A percentile compares a stretch with the other conserved stretches of the same genome.
Conservation (phyloP, 1,140 invertebrate genomes). For the Drosophila ogumai region DNA sequence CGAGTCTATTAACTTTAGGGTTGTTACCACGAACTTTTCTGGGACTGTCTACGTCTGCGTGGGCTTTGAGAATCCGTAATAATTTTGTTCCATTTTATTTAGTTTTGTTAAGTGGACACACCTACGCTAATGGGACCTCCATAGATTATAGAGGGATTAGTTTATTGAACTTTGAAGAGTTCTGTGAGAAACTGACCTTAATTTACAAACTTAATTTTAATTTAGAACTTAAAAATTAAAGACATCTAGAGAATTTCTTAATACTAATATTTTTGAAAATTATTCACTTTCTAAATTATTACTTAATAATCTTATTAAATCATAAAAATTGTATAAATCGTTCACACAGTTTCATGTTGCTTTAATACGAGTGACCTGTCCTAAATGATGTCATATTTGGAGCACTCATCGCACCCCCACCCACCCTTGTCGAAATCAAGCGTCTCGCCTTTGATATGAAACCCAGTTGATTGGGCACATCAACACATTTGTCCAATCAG, state of each 20-base stretch:
- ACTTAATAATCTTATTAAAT: background rate
- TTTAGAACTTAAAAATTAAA: background rate
- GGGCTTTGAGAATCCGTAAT: slow-evolving; percentile 60
- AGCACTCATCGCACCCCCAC: slow-evolving; percentile 11
- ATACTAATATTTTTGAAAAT: no score
- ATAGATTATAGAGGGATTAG: slow-evolving; percentile 25
- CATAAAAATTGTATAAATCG: slow-evolving; percentile 1
- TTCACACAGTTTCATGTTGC: slow-evolving; percentile 34
- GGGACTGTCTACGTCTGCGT: slow-evolving; percentile 25
- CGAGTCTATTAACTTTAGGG: slow-evolving; percentile 10
- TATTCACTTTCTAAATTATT: no score
- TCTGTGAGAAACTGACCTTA: background rate
- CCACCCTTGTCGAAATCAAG: slow-evolving; percentile 11
- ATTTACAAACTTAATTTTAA: background rate
- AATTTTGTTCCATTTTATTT: slow-evolving; percentile 66
- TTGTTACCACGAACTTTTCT: slow-evolving; percentile 30
- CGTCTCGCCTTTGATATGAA: slow-evolving; percentile 54
- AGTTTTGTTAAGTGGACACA: slow-evolving; percentile 73
- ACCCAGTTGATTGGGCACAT: slow-evolving; percentile 70
- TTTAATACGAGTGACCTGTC: slow-evolving; percentile 34
- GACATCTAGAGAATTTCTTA: background rate
- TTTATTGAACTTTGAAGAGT: slow-evolving; percentile 57
- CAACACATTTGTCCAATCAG: slow-evolving; percentile 76
- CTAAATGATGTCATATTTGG: slow-evolving; percentile 57
- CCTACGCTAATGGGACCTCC: slow-evolving; percentile 52